Evolutionary conservation across 2,113 vertebrate species (phyloP), one percentile per base, ranked within the genome.

Genomic region (Tyrannus savana): DNA sequence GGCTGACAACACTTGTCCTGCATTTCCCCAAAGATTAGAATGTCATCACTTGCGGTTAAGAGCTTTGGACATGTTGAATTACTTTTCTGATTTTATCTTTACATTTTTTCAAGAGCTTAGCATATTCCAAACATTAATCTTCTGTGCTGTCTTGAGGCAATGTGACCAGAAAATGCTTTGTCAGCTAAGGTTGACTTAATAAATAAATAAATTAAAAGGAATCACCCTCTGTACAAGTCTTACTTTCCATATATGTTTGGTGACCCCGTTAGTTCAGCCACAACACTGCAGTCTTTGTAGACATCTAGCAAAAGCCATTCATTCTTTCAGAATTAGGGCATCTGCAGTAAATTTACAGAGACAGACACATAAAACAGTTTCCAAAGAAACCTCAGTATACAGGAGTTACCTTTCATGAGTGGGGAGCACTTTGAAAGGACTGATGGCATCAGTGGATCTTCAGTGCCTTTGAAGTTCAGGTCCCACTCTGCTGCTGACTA

Each of bases 41-140:
- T 97, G 96, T 96, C 93, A 95, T 92, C 64, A 22, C 69, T 92
- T 64, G 41, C 71, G 80, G 39, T 89, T 89, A 96, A 97, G 96
- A 96, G 89, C 92, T 95, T 46, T 2, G 0, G 79, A 97, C 79
- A 89, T 77, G 85, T 83, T 96, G 95, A 97, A 96, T 97, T 97
- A 95, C 92, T 97, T 96, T 97, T 82, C 80, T 92, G 92, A 97
- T 98, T 81, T 79, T 97, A 97, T 97, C 97, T 97, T 96, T 72
- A 90, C 58, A 24, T 78, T 96, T 91, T 95, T 94, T 94, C 95
- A 95, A 96, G 73, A 97, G 89, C 92, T 74, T 87, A 97, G 90
- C 95, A 95, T 98, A 96, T 98, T 97, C 96, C 86, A 93, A 86
- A 89, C 87, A 95, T 97, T 97, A 96, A 97, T 98, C 95, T 97